These are phyloP conservation scores for Bombus pyrosoma DNA, from an alignment of 1,140 invertebrate genomes.

Conservation along the genomic window DNA sequence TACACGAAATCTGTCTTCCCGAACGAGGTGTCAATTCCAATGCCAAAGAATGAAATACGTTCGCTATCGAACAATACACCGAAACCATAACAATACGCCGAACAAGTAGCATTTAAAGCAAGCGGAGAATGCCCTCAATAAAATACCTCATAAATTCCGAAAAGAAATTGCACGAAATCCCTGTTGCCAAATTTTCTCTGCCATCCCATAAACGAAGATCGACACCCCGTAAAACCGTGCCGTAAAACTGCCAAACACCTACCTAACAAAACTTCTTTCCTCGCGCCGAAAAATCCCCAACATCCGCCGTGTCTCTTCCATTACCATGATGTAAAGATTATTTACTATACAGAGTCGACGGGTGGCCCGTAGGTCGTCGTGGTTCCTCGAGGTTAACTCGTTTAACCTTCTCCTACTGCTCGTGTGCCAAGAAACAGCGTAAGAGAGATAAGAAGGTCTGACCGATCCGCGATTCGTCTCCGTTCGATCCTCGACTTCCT, in stretches of 20 bases:
- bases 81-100: no score
- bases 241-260: not conserved
- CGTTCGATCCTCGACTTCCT: conserved; percentile 25
- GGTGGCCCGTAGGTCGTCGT: conserved; percentile 59
- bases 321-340: conserved; percentile 55
- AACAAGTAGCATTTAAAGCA: not conserved
- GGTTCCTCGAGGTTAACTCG: conserved; percentile 72
- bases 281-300: not conserved
- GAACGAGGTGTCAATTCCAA: no score
- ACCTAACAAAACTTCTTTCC: not conserved
- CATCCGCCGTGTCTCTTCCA: not conserved
- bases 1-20: not conserved
- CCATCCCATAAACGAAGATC: not conserved
- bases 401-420: conserved; percentile 70
- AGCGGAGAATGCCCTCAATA: not conserved
- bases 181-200: not conserved
- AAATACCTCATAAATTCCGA: not conserved
- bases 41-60: no score
- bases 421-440: not conserved
- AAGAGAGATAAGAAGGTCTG: conserved; percentile 25
- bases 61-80: not conserved
- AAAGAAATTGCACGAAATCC: not conserved
- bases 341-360: conserved; percentile 67
- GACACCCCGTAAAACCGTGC: not conserved
- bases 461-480: conserved; percentile 20